These are phyloP conservation scores for Atopsyche davidsoni DNA, from an alignment of 1,140 invertebrate species.

Conservation along the genomic window DNA sequence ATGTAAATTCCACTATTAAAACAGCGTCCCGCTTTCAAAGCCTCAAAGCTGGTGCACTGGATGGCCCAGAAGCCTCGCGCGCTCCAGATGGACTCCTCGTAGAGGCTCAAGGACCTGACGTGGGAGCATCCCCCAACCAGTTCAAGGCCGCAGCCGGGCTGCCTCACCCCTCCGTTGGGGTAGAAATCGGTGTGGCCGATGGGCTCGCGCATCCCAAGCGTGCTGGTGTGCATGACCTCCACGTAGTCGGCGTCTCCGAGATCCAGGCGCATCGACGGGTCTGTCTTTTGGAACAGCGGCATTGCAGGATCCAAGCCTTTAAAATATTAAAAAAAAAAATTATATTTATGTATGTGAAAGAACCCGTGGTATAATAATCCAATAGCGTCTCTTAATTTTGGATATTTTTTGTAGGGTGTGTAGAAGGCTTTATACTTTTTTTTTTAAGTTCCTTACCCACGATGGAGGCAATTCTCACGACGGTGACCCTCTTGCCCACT, in stretches of 20 bases:
- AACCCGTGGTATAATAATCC: neutral
- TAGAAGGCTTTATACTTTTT: neutral
- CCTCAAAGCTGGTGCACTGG: too few relatives aligned
- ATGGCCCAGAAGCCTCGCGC: too few relatives aligned
- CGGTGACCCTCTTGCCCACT: conserved; percentile 32
- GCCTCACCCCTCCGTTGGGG: too few relatives aligned
- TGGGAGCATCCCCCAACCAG: too few relatives aligned
- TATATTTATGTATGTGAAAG: too few relatives aligned
- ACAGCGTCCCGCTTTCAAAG: too few relatives aligned
- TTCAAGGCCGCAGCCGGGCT: too few relatives aligned
- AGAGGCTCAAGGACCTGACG: too few relatives aligned
- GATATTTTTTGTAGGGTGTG: neutral
- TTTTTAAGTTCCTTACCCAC: conserved; percentile 12
- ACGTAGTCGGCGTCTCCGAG: conserved; percentile 55
- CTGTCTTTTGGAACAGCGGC: conserved; percentile 40
- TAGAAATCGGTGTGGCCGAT: too few relatives aligned
- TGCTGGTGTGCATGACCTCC: conserved; percentile 66
- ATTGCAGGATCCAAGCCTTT: conserved; percentile 61
- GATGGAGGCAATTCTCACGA: conserved; percentile 26
- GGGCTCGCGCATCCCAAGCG: too few relatives aligned
- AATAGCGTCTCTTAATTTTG: neutral
- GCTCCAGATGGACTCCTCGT: too few relatives aligned
- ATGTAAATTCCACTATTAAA: too few relatives aligned
- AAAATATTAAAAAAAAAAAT: conserved; percentile 13
- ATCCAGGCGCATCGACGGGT: conserved; percentile 30